These are phyloP conservation scores for Standfussiana lucernea DNA, from an alignment of 2,888 invertebrate genomes.

Conservation along the genomic window DNA sequence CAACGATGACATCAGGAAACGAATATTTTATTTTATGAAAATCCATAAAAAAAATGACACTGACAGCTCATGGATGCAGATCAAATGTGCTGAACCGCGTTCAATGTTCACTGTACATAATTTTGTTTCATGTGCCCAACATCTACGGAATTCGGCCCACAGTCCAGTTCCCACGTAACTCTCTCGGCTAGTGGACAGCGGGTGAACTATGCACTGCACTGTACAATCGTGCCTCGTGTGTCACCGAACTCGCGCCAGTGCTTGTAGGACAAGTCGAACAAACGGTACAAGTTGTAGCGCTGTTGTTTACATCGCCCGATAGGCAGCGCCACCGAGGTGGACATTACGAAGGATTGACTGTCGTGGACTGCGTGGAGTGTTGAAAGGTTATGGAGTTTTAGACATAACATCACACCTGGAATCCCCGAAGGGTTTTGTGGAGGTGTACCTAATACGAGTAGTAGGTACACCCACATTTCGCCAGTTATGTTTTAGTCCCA, in stretches of 20 bases:
- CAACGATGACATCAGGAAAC: background rate
- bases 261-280: slow-evolving; percentile 7
- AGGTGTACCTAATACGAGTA: too few species aligned
- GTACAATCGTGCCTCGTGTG: slow-evolving; percentile 13
- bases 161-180: slow-evolving; percentile 30
- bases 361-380: background rate
- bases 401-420: too few species aligned
- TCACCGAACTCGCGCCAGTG: slow-evolving; percentile 8
- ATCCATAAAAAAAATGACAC: background rate
- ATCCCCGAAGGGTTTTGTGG: too few species aligned
- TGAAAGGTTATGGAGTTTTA: background rate
- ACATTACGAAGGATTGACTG: background rate
- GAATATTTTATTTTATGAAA: too few species aligned
- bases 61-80: background rate
- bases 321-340: slow-evolving; percentile 10
- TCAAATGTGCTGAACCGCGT: background rate
- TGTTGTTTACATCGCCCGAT: slow-evolving; percentile 14
- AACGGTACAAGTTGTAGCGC: slow-evolving; percentile 38
- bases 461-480: too few species aligned
- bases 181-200: slow-evolving; percentile 7
- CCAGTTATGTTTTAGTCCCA: too few species aligned
- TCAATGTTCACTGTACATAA: background rate
- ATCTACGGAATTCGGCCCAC: background rate
- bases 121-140: background rate
- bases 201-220: slow-evolving; percentile 18